Evolutionary conservation across 1,140 invertebrate species (phyloP).

Genomic region (Brachionus koreanus): DNA sequence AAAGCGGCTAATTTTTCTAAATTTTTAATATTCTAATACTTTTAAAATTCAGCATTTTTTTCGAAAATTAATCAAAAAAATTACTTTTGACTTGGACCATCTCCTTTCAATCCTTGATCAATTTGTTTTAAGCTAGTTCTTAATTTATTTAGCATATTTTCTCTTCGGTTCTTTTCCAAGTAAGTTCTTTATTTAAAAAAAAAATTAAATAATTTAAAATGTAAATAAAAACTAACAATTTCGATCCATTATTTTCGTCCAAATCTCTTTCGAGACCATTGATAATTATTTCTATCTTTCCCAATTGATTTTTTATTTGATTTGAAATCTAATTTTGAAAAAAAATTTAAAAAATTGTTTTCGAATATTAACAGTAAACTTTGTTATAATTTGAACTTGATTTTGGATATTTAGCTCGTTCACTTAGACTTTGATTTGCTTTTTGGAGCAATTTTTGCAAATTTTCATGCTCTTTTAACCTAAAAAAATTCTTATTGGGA

Average conservation of each 20-base stretch:
- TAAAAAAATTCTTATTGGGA: background rate
- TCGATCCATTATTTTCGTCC: background rate
- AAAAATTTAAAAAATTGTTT: background rate
- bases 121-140: background rate
- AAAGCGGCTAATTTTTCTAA: no score
- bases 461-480: constrained; percentile 36
- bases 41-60: no score
- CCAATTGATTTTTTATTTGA: constrained; percentile 17
- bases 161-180: background rate
- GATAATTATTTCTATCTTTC: constrained; percentile 13
- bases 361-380: background rate
- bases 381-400: constrained; percentile 34
- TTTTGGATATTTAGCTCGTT: constrained; percentile 33
- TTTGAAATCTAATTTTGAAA: background rate
- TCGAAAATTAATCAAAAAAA: no score
- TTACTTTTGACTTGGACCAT: constrained; percentile 29
- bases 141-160: constrained; percentile 3
- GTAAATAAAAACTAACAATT: background rate
- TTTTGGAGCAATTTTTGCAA: constrained; percentile 30
- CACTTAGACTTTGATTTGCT: background rate
- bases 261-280: background rate
- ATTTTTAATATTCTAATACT: no score
- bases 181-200: background rate
- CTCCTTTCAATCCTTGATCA: constrained; percentile 15
- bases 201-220: background rate